These are phyloP conservation scores for Uropsilus gracilis DNA, from an alignment of 2,113 vertebrate species.

Conservation along the genomic window DNA sequence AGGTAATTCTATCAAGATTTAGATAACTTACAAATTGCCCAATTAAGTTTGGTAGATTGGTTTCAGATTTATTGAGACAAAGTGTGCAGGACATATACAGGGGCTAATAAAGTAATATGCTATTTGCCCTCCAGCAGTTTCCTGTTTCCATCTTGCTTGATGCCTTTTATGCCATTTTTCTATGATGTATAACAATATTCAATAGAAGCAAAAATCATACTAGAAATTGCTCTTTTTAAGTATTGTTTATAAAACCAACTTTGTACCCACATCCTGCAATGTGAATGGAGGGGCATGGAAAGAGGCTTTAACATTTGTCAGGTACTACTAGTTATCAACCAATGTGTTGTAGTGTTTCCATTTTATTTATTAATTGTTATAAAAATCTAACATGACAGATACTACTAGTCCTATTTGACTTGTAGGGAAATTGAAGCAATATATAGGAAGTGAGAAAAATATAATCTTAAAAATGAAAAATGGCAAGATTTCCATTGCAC, in stretches of 20 bases:
- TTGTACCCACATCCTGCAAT: not conserved
- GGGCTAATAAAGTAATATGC: not conserved
- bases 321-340: not conserved
- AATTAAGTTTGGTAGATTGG: not conserved
- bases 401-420: not conserved
- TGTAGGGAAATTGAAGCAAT: not conserved
- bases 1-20: not conserved
- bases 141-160: not conserved
- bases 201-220: not conserved
- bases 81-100: not conserved
- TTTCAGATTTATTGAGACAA: not conserved
- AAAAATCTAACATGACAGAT: not conserved
- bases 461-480: conserved; percentile 8
- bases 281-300: not conserved
- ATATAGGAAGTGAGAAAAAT: not conserved
- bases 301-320: not conserved
- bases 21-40: not conserved
- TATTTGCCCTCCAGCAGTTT: not conserved
- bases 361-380: not conserved
- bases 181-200: not conserved
- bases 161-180: not conserved
- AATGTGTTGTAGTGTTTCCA: not conserved
- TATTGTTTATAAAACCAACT: not conserved
- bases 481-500: not conserved
- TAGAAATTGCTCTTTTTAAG: not conserved